Conservation (phyloP, 2,888 invertebrate genomes). For the Agrochola lychnidis region DNA sequence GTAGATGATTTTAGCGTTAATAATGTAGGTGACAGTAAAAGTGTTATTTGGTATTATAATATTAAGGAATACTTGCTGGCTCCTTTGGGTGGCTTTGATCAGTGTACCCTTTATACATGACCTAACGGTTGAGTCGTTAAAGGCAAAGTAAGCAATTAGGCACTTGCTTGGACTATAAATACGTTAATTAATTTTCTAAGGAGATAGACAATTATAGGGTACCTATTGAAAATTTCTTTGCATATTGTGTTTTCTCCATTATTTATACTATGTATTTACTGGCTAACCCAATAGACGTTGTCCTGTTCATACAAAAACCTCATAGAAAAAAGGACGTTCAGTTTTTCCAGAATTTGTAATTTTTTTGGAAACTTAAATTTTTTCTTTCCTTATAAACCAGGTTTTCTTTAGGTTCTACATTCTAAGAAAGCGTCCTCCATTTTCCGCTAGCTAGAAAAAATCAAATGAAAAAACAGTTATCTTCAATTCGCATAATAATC, state of each 20-base stretch:
- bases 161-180: conserved; percentile 6
- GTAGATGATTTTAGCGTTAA: conserved; percentile 2
- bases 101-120: conserved; percentile 12
- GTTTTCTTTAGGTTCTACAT: too few species aligned
- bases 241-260: too few species aligned
- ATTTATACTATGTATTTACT: too few species aligned
- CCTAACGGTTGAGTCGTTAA: neutral
- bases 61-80: neutral
- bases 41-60: neutral
- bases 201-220: neutral
- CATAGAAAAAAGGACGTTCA: too few species aligned
- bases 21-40: neutral
- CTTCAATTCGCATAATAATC: too few species aligned
- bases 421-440: neutral
- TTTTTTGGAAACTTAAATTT: too few species aligned
- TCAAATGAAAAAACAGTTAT: neutral
- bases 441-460: too few species aligned
- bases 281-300: too few species aligned
- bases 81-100: conserved; percentile 18
- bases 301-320: too few species aligned
- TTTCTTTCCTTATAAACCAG: too few species aligned
- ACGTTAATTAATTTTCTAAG: neutral
- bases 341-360: too few species aligned
- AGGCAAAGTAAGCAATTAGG: conserved; percentile 16
- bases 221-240: too few species aligned